These are phyloP conservation scores for Peromyscus polionotus DNA, from an alignment of 2,113 vertebrate species.

Conservation along the genomic window DNA sequence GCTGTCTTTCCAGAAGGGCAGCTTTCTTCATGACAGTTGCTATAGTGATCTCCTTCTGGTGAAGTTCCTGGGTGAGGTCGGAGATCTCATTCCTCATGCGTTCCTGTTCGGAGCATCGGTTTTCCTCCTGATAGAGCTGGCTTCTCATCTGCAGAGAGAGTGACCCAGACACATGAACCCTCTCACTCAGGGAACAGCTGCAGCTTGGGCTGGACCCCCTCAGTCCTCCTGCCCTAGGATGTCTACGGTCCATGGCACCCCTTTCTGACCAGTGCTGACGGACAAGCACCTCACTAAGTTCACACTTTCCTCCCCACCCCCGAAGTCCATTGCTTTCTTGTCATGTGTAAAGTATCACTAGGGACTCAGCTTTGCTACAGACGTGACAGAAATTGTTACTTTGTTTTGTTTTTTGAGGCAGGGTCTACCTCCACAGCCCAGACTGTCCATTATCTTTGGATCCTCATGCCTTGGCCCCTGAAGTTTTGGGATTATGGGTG, in stretches of 20 bases:
- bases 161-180: slow-evolving; percentile 63
- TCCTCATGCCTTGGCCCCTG: neutral
- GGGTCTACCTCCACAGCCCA: neutral
- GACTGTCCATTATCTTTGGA: neutral
- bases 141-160: slow-evolving; percentile 86
- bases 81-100: slow-evolving; percentile 87
- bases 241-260: neutral
- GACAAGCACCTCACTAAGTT: neutral
- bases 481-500: neutral
- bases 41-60: slow-evolving; percentile 90
- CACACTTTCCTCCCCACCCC: neutral
- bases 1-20: slow-evolving; percentile 88
- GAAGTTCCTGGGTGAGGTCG: slow-evolving; percentile 88
- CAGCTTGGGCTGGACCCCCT: neutral
- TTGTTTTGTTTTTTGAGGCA: neutral
- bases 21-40: slow-evolving; percentile 89
- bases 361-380: neutral
- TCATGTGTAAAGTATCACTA: neutral
- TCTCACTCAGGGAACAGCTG: slow-evolving; percentile 20
- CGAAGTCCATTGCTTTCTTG: slow-evolving; percentile 10
- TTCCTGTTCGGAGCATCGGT: slow-evolving; percentile 83
- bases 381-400: neutral
- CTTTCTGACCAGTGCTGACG: neutral
- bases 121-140: slow-evolving; percentile 81
- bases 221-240: neutral